Base-by-base conservation (phyloP, 1,140 invertebrate genomes). In the Cotesia typhae region DNA sequence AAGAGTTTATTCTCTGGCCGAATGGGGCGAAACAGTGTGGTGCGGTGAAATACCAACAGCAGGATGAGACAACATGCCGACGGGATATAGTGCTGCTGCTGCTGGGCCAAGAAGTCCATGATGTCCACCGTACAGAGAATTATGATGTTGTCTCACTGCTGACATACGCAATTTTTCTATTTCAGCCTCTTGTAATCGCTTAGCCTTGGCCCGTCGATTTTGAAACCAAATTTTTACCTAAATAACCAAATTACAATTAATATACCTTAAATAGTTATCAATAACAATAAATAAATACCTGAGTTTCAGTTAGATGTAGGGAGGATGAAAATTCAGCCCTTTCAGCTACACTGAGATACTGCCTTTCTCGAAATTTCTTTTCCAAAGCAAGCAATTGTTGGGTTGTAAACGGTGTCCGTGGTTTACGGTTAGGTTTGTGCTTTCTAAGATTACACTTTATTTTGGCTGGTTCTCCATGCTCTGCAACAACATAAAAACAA, bases 151-250 rank as follows among this genome's bases (percentile, higher is more conserved):
- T 57, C 89, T 84, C 65, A 91, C 84, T 2, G 90, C 89, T 10
- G 92, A 92, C 92, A 94, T 94, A 83, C 94, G 92, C 75, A 95
- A 85, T 85, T 95, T 95, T 85, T 96, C 95, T 77, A 96, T 91
- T 89, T 98, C 96, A 38, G 96, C 96, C 85, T 98, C 96, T 83
- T 98, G 96, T 6, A 98, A 89, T 28, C 96, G 90, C 84, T 98
- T 98, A 76, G 95, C 94, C 87, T 98, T 98, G 65, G 96, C 96
- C 55, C 96, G 88, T 5, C 96, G 90, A 85, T 98, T 98, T 91
- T 98, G 96, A 85, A 98, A 98, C 96, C 96, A 98, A 78, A 98
- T 98, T 90, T 98, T 98, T 67, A 96, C 94, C 92, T 95, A 89
- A 52, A 88, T 89, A 75, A 77, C 71, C 0, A n/a, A 17, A 14